Conservation (phyloP, 2,888 invertebrate genomes). For the Iselma pallidipennis region DNA sequence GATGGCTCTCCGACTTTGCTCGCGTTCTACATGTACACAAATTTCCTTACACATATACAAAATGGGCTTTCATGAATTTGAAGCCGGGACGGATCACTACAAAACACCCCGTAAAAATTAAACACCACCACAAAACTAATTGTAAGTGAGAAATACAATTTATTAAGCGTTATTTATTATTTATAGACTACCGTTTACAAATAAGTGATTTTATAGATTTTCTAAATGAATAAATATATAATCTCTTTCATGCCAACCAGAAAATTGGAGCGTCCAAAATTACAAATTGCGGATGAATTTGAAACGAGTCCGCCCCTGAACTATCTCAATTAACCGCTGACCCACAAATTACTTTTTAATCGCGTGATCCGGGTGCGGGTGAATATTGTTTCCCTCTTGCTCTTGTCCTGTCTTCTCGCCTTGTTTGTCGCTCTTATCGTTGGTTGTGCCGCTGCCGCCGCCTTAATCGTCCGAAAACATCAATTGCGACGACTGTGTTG, state of each 20-base stretch:
- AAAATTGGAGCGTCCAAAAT: too few relatives aligned
- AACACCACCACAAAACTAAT: too few relatives aligned
- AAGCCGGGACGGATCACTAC: too few relatives aligned
- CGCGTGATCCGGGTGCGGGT: slow-evolving; percentile 11
- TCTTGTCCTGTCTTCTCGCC: neutral
- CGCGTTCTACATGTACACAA: neutral
- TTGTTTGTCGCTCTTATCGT: neutral
- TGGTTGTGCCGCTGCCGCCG: neutral
- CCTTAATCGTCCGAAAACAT: slow-evolving; percentile 19
- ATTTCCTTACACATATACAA: neutral
- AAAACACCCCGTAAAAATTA: too few relatives aligned
- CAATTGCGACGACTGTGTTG: slow-evolving; percentile 19
- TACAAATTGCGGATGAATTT: neutral
- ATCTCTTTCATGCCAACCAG: too few relatives aligned
- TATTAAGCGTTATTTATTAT: too few relatives aligned
- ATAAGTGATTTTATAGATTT: too few relatives aligned
- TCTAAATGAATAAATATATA: too few relatives aligned
- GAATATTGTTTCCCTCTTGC: slow-evolving; percentile 16
- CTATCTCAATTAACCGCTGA: slow-evolving; percentile 5
- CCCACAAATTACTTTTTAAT: slow-evolving; percentile 16
- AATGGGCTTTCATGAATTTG: too few relatives aligned
- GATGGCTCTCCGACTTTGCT: neutral
- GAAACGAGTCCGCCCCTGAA: neutral
- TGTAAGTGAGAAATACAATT: too few relatives aligned
- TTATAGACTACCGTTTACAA: too few relatives aligned